Conservation (phyloP, 2,888 invertebrate species). For the Lasioglossum morio region DNA sequence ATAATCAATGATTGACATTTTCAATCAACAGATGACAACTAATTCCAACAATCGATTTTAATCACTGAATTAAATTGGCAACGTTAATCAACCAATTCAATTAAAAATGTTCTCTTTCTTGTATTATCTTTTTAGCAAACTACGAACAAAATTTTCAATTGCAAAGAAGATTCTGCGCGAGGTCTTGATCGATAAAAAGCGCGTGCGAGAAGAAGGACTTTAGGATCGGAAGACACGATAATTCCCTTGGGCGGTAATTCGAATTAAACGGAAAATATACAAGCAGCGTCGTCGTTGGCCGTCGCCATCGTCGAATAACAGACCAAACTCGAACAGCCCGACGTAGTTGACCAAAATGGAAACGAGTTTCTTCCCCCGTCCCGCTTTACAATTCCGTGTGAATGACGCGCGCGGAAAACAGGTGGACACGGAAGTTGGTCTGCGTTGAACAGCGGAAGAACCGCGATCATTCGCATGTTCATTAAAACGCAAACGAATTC, state of each 20-base stretch:
- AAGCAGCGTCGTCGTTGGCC: background rate
- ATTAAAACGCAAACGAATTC: conserved; percentile 77
- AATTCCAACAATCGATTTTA: background rate
- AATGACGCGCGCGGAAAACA: conserved; percentile 56
- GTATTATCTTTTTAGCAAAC: background rate
- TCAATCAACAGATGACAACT: background rate
- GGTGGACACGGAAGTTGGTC: conserved; percentile 48
- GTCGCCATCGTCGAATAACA: conserved; percentile 36
- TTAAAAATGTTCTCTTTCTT: background rate
- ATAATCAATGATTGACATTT: background rate
- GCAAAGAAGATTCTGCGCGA: background rate
- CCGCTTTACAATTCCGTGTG: conserved; percentile 61
- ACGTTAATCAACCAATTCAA: background rate
- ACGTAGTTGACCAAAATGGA: conserved; percentile 55
- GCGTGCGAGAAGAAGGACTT: background rate
- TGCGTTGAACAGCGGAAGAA: conserved; percentile 53
- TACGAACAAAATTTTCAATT: background rate
- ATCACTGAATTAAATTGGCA: background rate
- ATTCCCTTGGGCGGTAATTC: conserved; percentile 29
- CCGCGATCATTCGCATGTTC: conserved; percentile 70
- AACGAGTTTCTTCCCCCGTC: conserved; percentile 58
- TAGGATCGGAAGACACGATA: background rate
- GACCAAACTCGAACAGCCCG: conserved; percentile 21
- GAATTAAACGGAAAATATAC: conserved; percentile 32
- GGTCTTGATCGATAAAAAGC: background rate